Conservation (phyloP, 2,888 invertebrate genomes). For the Cephus sareptanus region DNA sequence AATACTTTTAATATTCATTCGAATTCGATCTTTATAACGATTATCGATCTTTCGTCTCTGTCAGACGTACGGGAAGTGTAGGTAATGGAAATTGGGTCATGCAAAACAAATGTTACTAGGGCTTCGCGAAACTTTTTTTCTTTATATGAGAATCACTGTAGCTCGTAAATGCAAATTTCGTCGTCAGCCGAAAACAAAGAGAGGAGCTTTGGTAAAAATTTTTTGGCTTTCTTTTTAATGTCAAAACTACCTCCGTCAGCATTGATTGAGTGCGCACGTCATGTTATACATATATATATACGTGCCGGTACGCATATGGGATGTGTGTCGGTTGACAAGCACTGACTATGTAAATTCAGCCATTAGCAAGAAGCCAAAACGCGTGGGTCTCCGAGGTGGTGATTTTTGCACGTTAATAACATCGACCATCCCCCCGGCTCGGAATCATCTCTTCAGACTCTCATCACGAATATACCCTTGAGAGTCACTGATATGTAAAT, state of each 20-base stretch:
- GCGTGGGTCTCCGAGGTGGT: not conserved
- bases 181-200: not conserved
- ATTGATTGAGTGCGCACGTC: not conserved
- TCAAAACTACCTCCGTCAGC: not conserved
- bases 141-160: not conserved
- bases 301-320: not conserved
- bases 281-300: not conserved
- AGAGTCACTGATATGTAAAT: constrained; percentile 22
- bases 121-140: not conserved
- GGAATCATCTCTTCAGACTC: not conserved
- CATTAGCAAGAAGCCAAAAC: not conserved
- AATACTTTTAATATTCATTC: not conserved
- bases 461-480: constrained; percentile 10
- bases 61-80: not conserved
- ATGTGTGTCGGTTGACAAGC: not conserved
- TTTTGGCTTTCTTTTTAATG: not conserved
- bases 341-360: not conserved
- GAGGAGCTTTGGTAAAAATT: not conserved
- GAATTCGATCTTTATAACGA: not conserved
- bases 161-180: not conserved
- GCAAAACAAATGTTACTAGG: not conserved
- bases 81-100: not conserved
- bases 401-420: constrained; percentile 5
- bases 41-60: not conserved
- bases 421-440: not conserved